Base-by-base conservation (phyloP, 2,113 vertebrate species). In the Chinchilla lanigera region DNA sequence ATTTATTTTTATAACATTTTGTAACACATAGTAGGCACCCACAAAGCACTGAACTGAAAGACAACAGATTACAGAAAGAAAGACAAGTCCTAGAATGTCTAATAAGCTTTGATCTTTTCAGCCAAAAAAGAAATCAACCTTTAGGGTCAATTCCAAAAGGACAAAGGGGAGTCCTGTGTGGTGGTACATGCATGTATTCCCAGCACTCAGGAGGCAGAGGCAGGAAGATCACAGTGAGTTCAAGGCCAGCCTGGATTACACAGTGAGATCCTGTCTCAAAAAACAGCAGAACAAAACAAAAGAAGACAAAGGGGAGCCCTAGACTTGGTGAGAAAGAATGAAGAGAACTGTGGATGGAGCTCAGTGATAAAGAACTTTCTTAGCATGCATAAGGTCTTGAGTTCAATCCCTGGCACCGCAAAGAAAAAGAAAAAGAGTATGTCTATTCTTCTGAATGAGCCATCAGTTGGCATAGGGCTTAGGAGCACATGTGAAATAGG, bases 1-100 rank as follows among this genome's bases (percentile, higher is more conserved):
- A 78, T 93, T 95, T 83, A 78, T n/a, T 13, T 94, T 80, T 88
- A 41, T 81, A 80, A 94, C 28, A 69, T n/a, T 90, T 2, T n/a
- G 50, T 94, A 56, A 30, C 47, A 93, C 61, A 22, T 38, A 86
- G 33, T 87, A 80, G 61, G 56, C 14, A 87, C 63, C 56, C 56
- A 65, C 28, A 90, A 87, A 71, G 44, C 60, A 58, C 28, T 87
- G 60, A 86, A 80, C 52, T 77, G 22, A 86, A 94, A 95, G 10
- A 77, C 44, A 93, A 35, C 50, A 89, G 11, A 61, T 44, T 41
- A 50, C 63, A 93, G 77, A 95, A 17, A 73, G 12, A 80, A 96
- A 94, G 12, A 85, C 28, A 86, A 82, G 67, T 91, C 14, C 33
- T 35, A 80, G 54, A 65, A 94, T 20, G 86, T 19, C 24, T 54